These are phyloP conservation scores for Montipora sp. DNA, from an alignment of 64 coral and sea anemone genomes.

Conservation along the genomic window DNA sequence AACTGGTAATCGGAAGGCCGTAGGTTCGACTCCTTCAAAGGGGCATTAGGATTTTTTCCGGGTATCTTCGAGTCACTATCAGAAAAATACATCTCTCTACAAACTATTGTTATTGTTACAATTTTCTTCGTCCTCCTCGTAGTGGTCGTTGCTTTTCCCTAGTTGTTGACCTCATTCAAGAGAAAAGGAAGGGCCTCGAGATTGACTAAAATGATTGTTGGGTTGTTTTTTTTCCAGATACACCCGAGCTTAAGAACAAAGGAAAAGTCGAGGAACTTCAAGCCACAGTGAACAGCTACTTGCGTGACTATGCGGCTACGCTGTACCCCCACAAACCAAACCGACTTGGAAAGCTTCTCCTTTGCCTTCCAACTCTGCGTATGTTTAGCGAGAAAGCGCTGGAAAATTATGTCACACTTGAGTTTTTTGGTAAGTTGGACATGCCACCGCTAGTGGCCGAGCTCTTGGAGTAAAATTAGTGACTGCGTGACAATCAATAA, in stretches of 20 bases:
- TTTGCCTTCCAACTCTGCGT: conserved; percentile 86
- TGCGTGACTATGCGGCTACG: conserved; percentile 73
- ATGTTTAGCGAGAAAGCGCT: conserved; percentile 90
- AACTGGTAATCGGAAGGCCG: no score
- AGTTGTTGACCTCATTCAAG: no score
- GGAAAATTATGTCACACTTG: conserved; percentile 91
- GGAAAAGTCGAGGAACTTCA: conserved; percentile 77
- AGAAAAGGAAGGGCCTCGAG: no score
- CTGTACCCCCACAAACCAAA: conserved; percentile 72
- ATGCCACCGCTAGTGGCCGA: conserved; percentile 95
- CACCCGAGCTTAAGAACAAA: conserved; percentile 84
- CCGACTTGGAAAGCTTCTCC: conserved; percentile 87
- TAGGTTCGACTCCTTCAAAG: no score
- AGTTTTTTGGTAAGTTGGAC: conserved; percentile 96
- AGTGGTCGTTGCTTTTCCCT: no score
- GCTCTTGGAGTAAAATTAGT: conserved; percentile 63
- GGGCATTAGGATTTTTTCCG: no score
- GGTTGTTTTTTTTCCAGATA: conserved; percentile 52
- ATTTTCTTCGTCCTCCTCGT: no score
- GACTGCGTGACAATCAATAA: background rate
- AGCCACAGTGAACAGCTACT: conserved; percentile 67
- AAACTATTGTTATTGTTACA: no score
- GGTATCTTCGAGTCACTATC: no score
- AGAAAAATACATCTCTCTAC: no score
- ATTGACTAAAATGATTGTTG: no score